phyloP scores from a whole-genome alignment of 2,797 vertebrate genomes.

The Lagocephalus sceleratus region DNA sequence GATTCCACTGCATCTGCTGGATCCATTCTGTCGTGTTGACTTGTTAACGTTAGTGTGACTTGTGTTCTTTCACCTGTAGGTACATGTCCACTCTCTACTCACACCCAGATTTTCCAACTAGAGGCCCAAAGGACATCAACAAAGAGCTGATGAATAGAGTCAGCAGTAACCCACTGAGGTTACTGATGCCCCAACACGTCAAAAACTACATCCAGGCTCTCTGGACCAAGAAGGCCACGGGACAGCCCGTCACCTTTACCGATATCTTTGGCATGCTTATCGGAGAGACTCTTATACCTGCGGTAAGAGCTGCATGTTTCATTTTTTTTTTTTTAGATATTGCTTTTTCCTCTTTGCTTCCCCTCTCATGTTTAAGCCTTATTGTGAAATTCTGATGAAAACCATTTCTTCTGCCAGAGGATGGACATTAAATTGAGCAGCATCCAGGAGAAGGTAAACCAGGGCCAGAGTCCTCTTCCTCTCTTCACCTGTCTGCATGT shows the following conservation, averaged over 20 bases:
- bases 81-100: constrained; percentile 96
- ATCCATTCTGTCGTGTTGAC: too few relatives aligned
- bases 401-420: constrained; percentile 73
- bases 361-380: not conserved
- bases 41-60: too few relatives aligned
- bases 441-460: constrained; percentile 84
- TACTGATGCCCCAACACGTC: constrained; percentile 91
- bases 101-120: constrained; percentile 89
- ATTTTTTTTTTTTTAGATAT: not conserved
- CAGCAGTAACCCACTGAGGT: constrained; percentile 88
- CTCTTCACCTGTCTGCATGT: constrained; percentile 97
- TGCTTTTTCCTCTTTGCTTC: not conserved
- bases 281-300: constrained; percentile 92
- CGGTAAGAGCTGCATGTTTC: constrained; percentile 74
- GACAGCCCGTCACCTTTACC: constrained; percentile 97
- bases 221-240: constrained; percentile 91
- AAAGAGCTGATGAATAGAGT: constrained; percentile 89
- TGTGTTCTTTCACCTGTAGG: constrained; percentile 68
- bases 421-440: constrained; percentile 89
- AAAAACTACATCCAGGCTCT: constrained; percentile 92
- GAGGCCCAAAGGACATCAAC: constrained; percentile 91
- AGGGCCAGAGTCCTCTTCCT: constrained; percentile 87
- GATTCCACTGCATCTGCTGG: too few relatives aligned
- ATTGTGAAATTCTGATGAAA: not conserved
- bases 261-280: constrained; percentile 98